Evolutionary conservation across 64 coral and sea anemone genomes (phyloP), one percentile per base, ranked within the genome.

Genomic region (Hydrozoanthus tunicans): DNA sequence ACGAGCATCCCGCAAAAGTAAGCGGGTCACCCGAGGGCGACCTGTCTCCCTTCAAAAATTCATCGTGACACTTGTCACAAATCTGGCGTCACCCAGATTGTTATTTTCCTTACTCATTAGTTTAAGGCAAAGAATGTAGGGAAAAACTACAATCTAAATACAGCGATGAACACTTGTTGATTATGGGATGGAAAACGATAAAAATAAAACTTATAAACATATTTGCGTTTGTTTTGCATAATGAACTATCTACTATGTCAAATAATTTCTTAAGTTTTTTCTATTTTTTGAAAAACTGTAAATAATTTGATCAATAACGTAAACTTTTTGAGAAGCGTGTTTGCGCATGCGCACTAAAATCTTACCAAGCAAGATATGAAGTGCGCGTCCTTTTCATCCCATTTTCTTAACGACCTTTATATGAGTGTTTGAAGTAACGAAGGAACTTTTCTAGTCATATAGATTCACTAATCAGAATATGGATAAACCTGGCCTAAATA

Each of bases 41-140:
- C 80, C 80, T 82, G 60, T 82, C 20, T 43, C 80, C 80, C 80
- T 82, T 82, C 80, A 82, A 82, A 82, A 95, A 92, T 99, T 93
- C 6, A 74, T 20, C 80, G 93, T 93, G 94, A 96, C 71, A 92
- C 92, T 99, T 43, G 86, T 93, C 97, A 93, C 91, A 58, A 89
- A 99, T 95, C 97, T 96, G 97, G 97, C 97, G 97, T 99, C 97
- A 99, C 97, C 97, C 97, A 99, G 97, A 95, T 99, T 92, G 97
- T 99, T 99, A 99, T 99, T 99, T 99, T 99, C 97, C 97, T 99
- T 99, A 99, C 97, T 99, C 97, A 99, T 99, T 99, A 99, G 97
- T 99, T 99, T 99, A 98, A 98, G 96, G 96, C 96, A 81, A 86
- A 6, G 7, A 25, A 78, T 0, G 3, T 5, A 4, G 0, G 0